phyloP scores from a whole-genome alignment of 2,113 vertebrate species.

The Elephantulus edwardii region DNA sequence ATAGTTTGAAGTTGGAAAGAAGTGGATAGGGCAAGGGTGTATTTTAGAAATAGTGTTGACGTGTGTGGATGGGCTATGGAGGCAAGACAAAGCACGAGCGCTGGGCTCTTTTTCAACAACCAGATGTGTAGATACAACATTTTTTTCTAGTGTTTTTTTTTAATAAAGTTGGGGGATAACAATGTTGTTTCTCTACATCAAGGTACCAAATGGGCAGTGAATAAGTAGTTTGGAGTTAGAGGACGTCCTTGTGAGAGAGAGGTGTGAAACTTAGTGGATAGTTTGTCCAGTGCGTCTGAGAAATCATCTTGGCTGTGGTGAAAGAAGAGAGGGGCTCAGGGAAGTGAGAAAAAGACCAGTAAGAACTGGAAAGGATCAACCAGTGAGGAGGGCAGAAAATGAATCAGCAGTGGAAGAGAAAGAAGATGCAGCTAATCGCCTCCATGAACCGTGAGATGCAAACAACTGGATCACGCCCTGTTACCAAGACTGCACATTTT shows the following conservation, averaged over 20 bases:
- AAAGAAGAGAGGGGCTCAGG: background rate
- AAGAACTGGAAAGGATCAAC: background rate
- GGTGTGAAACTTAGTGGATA: background rate
- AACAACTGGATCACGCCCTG: no score
- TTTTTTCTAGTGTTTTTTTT: background rate
- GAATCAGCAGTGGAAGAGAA: background rate
- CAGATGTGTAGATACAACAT: background rate
- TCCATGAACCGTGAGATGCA: no score
- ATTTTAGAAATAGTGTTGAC: constrained; percentile 23
- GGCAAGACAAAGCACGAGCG: background rate
- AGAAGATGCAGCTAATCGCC: no score
- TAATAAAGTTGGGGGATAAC: no score
- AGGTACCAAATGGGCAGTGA: background rate
- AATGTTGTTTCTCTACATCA: no score
- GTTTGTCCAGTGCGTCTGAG: background rate
- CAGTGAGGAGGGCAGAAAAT: background rate
- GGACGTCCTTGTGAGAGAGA: background rate
- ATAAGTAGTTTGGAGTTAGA: background rate
- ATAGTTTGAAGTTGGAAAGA: background rate
- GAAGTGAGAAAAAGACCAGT: background rate
- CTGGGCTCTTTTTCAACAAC: background rate
- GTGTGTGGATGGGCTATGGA: background rate
- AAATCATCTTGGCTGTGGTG: background rate
- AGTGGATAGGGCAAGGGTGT: background rate
- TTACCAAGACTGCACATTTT: no score